Percentiles rank a stretch among this genome's conserved stretches.
These are phyloP conservation scores for Lepidocyrtoides sp. DNA, from an alignment of 2,888 invertebrate species.

Conservation along the genomic window DNA sequence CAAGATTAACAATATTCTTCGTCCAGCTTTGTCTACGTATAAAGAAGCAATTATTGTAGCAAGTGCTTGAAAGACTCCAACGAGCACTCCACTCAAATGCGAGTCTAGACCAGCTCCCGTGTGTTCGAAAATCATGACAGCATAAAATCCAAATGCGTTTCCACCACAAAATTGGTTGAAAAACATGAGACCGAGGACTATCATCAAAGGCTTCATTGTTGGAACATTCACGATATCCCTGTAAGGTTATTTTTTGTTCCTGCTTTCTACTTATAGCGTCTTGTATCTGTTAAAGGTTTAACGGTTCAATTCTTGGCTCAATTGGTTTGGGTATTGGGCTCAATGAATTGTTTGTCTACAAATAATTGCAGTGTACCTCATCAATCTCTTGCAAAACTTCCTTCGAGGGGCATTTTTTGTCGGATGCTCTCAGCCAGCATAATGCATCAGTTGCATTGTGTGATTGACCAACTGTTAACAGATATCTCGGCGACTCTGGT, in stretches of 20 bases:
- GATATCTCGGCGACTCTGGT: constrained; percentile 94
- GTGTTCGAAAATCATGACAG: constrained; percentile 91
- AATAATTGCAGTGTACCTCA: no score
- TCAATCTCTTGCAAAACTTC: constrained; percentile 90
- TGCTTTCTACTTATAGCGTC: constrained; percentile 64
- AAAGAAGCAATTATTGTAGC: constrained; percentile 88
- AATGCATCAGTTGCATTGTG: constrained; percentile 90
- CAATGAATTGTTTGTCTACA: neutral
- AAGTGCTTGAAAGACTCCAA: constrained; percentile 88
- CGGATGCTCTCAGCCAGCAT: constrained; percentile 90
- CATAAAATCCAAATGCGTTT: constrained; percentile 94
- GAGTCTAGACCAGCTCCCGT: constrained; percentile 89
- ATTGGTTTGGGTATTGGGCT: neutral
- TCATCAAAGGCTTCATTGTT: constrained; percentile 89
- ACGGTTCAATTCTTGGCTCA: no score
- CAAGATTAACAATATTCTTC: constrained; percentile 92
- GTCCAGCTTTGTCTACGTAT: constrained; percentile 93
- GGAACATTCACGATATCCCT: constrained; percentile 89
- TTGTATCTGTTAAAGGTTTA: constrained; percentile 67
- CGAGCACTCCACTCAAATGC: constrained; percentile 88
- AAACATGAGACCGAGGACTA: constrained; percentile 92
- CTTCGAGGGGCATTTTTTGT: constrained; percentile 89
- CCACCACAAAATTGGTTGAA: constrained; percentile 95
- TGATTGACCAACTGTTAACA: constrained; percentile 89
- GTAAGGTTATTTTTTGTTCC: constrained; percentile 85